These are phyloP conservation scores for Macropis europaea DNA, from an alignment of 2,888 invertebrate species.

Conservation along the genomic window DNA sequence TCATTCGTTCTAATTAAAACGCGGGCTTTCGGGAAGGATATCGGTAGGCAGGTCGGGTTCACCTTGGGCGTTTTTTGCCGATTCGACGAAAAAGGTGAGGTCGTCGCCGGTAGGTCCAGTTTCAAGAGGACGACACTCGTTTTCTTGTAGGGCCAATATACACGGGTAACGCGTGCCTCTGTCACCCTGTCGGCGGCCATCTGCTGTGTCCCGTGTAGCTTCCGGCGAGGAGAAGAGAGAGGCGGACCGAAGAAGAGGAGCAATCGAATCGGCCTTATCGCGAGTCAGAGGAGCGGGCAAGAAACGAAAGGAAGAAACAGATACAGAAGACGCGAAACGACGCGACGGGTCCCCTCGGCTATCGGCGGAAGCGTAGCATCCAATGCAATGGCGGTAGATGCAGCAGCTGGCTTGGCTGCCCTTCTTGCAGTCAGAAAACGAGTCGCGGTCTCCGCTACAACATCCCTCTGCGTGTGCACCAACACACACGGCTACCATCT, in stretches of 20 bases:
- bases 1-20: conserved; percentile 32
- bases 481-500: background rate
- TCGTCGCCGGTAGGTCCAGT: conserved; percentile 33
- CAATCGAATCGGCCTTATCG: conserved; percentile 52
- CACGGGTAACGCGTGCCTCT: conserved; percentile 66
- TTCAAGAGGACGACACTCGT: conserved; percentile 17
- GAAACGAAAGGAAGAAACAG: conserved; percentile 28
- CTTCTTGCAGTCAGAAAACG: conserved; percentile 48
- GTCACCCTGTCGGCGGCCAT: conserved; percentile 66
- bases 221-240: conserved; percentile 28
- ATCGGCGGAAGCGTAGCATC: conserved; percentile 55
- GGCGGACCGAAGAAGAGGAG: conserved; percentile 12
- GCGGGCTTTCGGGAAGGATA: too few species aligned
- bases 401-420: conserved; percentile 50
- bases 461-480: background rate
- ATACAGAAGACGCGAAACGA: background rate
- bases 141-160: conserved; percentile 57
- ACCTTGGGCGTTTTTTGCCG: conserved; percentile 5
- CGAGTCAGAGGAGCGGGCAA: conserved; percentile 20
- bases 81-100: background rate
- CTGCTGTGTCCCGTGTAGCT: conserved; percentile 51
- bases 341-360: conserved; percentile 29
- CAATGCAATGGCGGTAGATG: conserved; percentile 56
- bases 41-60: too few species aligned
- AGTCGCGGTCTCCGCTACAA: conserved; percentile 38